These are phyloP conservation scores for Corythornis cristatus DNA, from an alignment of 2,113 vertebrate species.

Conservation along the genomic window DNA sequence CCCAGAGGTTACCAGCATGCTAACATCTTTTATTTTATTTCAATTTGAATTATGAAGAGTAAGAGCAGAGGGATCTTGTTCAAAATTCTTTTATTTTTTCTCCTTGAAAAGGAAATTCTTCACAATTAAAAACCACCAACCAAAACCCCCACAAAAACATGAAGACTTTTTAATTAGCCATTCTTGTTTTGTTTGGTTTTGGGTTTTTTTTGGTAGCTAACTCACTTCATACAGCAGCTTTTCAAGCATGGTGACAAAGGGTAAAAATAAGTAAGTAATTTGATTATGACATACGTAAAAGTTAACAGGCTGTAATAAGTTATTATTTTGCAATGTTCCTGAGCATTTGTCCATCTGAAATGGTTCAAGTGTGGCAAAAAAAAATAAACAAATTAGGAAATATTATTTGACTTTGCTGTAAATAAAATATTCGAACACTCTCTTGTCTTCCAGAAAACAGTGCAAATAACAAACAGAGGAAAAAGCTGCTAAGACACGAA, in stretches of 20 bases:
- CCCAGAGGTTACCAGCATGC: conserved; percentile 15
- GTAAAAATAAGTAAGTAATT: conserved; percentile 24
- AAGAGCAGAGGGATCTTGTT: conserved; percentile 6
- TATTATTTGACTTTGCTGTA: not conserved
- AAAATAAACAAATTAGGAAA: not conserved
- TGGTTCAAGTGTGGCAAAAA: not conserved
- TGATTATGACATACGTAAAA: not conserved
- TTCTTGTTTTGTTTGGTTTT: not conserved
- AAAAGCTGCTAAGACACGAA: not conserved
- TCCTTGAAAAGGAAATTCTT: conserved; percentile 19
- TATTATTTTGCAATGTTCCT: not conserved
- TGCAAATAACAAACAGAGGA: not conserved
- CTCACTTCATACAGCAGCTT: not conserved
- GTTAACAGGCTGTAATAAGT: not conserved
- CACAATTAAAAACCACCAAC: not conserved
- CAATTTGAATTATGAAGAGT: conserved; percentile 47
- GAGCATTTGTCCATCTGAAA: conserved; percentile 30
- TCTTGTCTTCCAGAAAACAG: not conserved
- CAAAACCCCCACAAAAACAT: too few relatives aligned
- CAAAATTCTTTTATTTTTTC: not conserved
- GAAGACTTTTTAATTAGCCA: too few relatives aligned
- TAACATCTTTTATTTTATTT: not conserved
- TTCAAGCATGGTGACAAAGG: not conserved
- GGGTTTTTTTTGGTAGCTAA: not conserved
- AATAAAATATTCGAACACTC: not conserved